These are phyloP conservation scores for Adoxophyes honmai DNA, from an alignment of 1,140 invertebrate species.

Conservation along the genomic window DNA sequence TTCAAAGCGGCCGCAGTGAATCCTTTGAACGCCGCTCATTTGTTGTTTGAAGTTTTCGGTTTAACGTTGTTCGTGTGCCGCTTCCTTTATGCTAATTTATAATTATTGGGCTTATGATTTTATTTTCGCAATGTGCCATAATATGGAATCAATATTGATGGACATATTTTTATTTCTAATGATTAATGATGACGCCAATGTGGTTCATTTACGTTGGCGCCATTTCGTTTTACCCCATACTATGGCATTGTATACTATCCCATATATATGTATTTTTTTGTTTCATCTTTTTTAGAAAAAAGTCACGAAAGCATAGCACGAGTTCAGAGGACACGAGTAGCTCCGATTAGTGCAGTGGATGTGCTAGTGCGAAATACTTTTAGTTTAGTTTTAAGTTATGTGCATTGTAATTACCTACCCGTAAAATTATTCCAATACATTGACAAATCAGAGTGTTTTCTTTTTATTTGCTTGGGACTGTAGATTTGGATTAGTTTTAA, in stretches of 20 bases:
- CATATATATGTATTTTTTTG: conserved; percentile 49
- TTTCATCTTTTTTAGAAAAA: conserved; percentile 72
- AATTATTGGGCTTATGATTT: conserved; percentile 31
- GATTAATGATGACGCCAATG: too few species aligned
- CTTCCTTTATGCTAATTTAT: conserved; percentile 38
- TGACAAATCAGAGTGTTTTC: conserved; percentile 9
- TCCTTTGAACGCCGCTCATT: neutral
- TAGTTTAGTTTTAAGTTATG: conserved; percentile 45
- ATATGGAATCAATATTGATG: conserved; percentile 12
- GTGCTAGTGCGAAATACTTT: conserved; percentile 35
- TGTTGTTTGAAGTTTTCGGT: conserved; percentile 31
- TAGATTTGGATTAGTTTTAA: conserved; percentile 11
- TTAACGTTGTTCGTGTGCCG: conserved; percentile 45
- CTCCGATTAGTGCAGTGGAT: conserved; percentile 62
- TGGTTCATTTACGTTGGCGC: too few species aligned
- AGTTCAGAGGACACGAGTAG: conserved; percentile 70
- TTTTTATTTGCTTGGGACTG: neutral
- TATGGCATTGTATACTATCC: conserved; percentile 22
- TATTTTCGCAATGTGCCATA: conserved; percentile 32
- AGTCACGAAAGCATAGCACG: conserved; percentile 71
- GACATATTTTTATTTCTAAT: too few species aligned
- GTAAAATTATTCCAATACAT: conserved; percentile 9
- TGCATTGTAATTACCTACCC: conserved; percentile 32
- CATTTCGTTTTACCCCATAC: conserved; percentile 32
- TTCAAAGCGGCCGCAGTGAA: neutral